Evolutionary conservation across 2,113 vertebrate genomes (phyloP), one percentile per base, ranked within the genome.

Genomic region (Nyctereutes procyonoides): DNA sequence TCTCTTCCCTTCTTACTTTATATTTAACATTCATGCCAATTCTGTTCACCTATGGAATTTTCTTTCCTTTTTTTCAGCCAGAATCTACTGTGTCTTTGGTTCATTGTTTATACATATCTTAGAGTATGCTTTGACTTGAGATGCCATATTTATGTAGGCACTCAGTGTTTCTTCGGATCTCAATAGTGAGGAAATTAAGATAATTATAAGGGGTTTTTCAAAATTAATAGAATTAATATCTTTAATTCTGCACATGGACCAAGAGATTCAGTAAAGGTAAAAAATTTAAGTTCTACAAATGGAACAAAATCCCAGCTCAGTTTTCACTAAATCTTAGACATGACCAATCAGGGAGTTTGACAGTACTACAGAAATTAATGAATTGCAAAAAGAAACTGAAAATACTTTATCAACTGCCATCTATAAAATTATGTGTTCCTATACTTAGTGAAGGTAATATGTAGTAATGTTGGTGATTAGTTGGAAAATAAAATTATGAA

Each of bases 311-410:
- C 82, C 10, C 24, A 51, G 35, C 12, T 82, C 51, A 90, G 22
- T 90, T 93, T 94, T 96, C 82, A 51, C 19, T 93, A 74, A 95
- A 73, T 95, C 30, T 87, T 82, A 76, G 58, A 81, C 28, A 76
- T 90, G 55, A 77, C 24, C 58, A 77, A 48, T 32, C 35, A 86
- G 19, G 43, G 20, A 85, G 56, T 83, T 95, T 90, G 35, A 30
- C 20, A 69, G 8, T 63, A 16, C 69, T 93, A 38, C 74, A 79
- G 80, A 79, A 90, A 88, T 56, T 58, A 83, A 73, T 67, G 19
- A 90, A 83, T 32, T 91, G 2, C 30, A 43, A 69, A 89, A 86
- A 79, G 74, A 93, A 84, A 79, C 35, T 83, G 22, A 92, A 97
- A 88, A 84, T 88, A 43, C 30, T 88, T 95, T 95, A 83, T 92